These are phyloP conservation scores for Telmatochromis brachygnathus DNA, from an alignment of 2,113 vertebrate species.

Conservation along the genomic window DNA sequence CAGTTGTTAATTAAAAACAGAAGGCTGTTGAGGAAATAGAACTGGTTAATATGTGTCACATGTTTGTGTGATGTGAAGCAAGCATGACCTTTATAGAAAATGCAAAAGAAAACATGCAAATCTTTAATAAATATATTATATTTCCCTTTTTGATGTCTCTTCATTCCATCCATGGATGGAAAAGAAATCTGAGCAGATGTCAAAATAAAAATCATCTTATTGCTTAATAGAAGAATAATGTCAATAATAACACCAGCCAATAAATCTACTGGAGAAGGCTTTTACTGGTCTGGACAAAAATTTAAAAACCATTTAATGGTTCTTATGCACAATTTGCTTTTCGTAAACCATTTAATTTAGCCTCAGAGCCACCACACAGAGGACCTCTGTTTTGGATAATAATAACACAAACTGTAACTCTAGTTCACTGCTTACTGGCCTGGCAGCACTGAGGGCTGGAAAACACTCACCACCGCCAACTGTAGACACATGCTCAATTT, in stretches of 20 bases:
- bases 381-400: not conserved
- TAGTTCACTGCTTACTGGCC: not conserved
- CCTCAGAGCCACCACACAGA: not conserved
- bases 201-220: not conserved
- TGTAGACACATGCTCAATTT: constrained; percentile 50
- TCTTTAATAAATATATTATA: not conserved
- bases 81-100: rapidly evolving
- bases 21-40: not conserved
- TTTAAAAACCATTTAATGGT: not conserved
- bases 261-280: not conserved
- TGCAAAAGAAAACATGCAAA: not conserved
- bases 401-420: not conserved
- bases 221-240: not conserved
- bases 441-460: constrained; percentile 6
- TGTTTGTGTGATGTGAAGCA: not conserved
- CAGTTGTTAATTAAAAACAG: not conserved
- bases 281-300: not conserved
- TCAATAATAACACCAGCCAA: not conserved
- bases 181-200: not conserved
- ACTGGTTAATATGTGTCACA: not conserved
- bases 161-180: not conserved
- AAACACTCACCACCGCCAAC: constrained; percentile 21
- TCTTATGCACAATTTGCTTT: not conserved
- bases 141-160: not conserved
- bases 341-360: not conserved